Evolutionary conservation across 2,113 vertebrate species (phyloP), one percentile per base, ranked within the genome.

Genomic region (Lepus timidus): DNA sequence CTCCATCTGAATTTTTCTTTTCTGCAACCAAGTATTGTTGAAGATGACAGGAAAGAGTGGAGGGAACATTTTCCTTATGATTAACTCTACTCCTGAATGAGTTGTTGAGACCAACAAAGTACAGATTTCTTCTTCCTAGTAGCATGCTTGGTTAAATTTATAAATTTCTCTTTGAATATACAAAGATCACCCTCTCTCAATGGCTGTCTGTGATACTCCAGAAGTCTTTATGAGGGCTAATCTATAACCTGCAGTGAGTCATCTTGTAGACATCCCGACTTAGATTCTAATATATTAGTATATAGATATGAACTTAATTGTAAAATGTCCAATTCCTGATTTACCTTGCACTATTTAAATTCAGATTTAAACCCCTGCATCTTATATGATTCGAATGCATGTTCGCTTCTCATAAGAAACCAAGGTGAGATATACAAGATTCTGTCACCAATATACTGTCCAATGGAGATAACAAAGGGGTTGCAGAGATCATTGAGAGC

Each of bases 1-100:
- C 12, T 91, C 29, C 74, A 9, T 31, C 49, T 44, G 52, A 78
- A 64, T 12, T 76, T 95, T 87, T 12, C 71, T 95, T 87, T 84
- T 39, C 93, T 91, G 22, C 11, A 33, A 73, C 9, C 14, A 84
- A 84, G 27, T 83, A 12, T 68, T 82, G 25, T 6, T 78, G 36
- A 67, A 91, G 27, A 83, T 33, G 4, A 94, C 83, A 88, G 2
- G 4, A 16, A 52, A 13, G 9, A 16, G 64, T 49, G 5, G 14
- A 52, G 55, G 70, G 64, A 71, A 86, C 23, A 9, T 71, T 49
- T 70, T 85, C 13, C 49, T 70, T 73, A 5, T 71, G n/a, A 23
- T 70, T 86, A 76, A 68, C 31, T 81, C 49, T 90, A 73, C 6
- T 82, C 44, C 23, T 55, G 10, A 33, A 1, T 51, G 22, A 76